Evolutionary conservation across 1,140 invertebrate genomes (phyloP), one percentile per base, ranked within the genome.

Genomic region (Homarus americanus): DNA sequence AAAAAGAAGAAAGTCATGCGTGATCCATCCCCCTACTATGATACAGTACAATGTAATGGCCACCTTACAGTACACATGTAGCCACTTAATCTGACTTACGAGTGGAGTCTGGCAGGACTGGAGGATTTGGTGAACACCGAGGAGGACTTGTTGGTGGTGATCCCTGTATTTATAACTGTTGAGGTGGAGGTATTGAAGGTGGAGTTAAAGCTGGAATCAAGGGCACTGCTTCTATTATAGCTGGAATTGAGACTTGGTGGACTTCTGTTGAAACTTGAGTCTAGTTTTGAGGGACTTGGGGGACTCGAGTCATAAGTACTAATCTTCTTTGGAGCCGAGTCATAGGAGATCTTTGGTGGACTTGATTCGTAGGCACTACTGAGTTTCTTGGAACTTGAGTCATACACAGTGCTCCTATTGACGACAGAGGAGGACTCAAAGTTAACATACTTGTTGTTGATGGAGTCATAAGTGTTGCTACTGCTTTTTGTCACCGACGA

Each of bases 81-180:
- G n/a, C 0, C n/a, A 32, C 7, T 44, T 49, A 32, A 12, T 44
- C 0, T 32, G 28, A 83, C 88, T 90, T 78, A 90, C 88, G 88
- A 90, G 72, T 80, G 84, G 36, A 90, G 82, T 34, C 88, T 82
- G 36, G 15, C 73, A 32, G 88, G 88, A 75, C 88, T 90, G 44
- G 88, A 58, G n/a, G 88, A 73, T 73, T 90, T 90, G 72, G 49
- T 84, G 32, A 90, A 83, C 44, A 76, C 69, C 9, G 80, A 90
- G 36, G 80, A 20, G 4, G 75, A 79, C 32, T 41, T 66, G 9
- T 89, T 89, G 78, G 78, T 86, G 83, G 58, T 69, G 24, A 85
- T 80, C 15, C 76, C 90, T 53, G 90, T 91, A 34, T 91, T 91
- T 2, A 91, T 87, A 28, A 91, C 91, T 34, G 91, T 91, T 3